phyloP scores from a whole-genome alignment of 1,140 invertebrate species.

The Eubasilissa regina region DNA sequence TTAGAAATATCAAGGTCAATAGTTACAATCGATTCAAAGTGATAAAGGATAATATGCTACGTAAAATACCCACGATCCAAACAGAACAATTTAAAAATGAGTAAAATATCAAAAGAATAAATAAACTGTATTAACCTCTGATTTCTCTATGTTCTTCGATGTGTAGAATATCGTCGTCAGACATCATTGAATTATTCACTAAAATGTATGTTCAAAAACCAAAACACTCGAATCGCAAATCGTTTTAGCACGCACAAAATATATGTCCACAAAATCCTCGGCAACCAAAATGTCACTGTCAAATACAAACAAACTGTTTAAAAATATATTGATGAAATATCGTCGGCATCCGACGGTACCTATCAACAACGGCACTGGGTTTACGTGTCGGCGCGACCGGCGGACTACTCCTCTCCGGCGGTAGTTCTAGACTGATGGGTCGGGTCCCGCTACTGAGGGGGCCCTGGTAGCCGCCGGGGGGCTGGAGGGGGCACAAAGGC shows the following conservation, averaged over 20 bases:
- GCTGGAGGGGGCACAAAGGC: slow-evolving; percentile 66
- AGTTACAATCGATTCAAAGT: too few species aligned
- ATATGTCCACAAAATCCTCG: slow-evolving; percentile 15
- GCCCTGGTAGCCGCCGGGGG: slow-evolving; percentile 61
- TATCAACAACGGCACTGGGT: slow-evolving; percentile 25
- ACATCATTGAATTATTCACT: slow-evolving; percentile 34
- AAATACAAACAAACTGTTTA: not conserved
- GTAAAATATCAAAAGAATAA: not conserved
- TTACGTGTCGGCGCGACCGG: not conserved
- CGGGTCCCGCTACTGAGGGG: slow-evolving; percentile 59
- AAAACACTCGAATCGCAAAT: slow-evolving; percentile 25
- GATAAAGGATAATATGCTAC: too few species aligned
- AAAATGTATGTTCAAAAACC: slow-evolving; percentile 19
- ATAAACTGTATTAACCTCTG: slow-evolving; percentile 53
- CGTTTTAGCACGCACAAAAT: not conserved
- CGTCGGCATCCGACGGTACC: slow-evolving; percentile 19
- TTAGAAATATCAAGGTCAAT: too few species aligned
- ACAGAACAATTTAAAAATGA: too few species aligned
- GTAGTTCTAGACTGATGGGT: slow-evolving; percentile 24
- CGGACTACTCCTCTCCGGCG: slow-evolving; percentile 25
- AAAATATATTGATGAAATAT: slow-evolving; percentile 7
- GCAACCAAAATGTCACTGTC: not conserved
- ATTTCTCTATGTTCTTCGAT: slow-evolving; percentile 50
- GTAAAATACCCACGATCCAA: too few species aligned
- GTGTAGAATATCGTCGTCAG: slow-evolving; percentile 51